Percentiles rank a stretch among this genome's conserved stretches.
phyloP scores from a whole-genome alignment of 2,797 vertebrate species.

The Xerus rutilus region DNA sequence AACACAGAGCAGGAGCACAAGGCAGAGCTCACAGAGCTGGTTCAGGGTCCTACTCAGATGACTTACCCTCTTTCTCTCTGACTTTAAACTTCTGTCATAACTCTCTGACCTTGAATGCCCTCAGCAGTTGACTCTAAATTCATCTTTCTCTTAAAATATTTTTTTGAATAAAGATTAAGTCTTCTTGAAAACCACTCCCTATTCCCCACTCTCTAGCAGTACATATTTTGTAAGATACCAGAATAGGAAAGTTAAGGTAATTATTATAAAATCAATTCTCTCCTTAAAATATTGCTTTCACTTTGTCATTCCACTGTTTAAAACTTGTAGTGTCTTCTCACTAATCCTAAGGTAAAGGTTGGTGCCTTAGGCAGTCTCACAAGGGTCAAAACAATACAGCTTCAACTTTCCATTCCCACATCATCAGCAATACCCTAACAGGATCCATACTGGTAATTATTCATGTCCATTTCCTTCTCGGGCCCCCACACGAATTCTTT shows the following conservation, averaged over 20 bases:
- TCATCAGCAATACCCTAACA: background rate
- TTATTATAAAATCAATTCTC: background rate
- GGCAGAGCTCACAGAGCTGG: background rate
- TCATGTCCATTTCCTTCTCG: background rate
- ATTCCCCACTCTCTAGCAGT: background rate
- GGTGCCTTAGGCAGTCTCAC: background rate
- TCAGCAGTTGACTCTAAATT: slow-evolving; percentile 15
- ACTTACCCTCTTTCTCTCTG: background rate
- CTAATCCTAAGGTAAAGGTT: background rate
- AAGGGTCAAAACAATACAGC: background rate
- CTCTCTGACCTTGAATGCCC: slow-evolving; percentile 7
- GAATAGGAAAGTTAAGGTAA: slow-evolving; percentile 56
- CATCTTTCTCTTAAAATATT: background rate
- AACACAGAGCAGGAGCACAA: background rate
- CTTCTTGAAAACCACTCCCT: background rate
- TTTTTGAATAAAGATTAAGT: slow-evolving; percentile 36
- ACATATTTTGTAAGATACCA: slow-evolving; percentile 5
- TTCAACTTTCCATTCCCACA: background rate
- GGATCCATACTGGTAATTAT: background rate
- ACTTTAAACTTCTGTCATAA: background rate
- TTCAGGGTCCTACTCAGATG: background rate
- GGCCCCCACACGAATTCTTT: background rate
- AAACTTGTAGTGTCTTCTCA: background rate
- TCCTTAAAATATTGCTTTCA: slow-evolving; percentile 50
- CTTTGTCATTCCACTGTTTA: background rate